phyloP scores from a whole-genome alignment of 1,140 invertebrate species.

The Lasioglossum baleicum region DNA sequence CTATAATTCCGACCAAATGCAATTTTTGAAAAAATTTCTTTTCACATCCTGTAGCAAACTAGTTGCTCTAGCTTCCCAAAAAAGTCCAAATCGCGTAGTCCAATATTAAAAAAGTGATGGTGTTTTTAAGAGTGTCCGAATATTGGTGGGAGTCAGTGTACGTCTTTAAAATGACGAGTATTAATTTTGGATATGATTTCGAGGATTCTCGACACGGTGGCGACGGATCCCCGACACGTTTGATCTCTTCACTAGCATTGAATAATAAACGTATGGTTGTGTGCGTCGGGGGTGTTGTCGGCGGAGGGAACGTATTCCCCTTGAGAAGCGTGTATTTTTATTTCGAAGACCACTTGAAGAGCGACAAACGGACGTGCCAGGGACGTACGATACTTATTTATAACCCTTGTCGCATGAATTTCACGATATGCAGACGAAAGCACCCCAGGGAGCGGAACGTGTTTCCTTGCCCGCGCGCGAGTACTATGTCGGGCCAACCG shows the following conservation, averaged over 20 bases:
- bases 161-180: background rate
- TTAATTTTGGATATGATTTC: no score
- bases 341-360: conserved; percentile 47
- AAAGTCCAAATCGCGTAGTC: no score
- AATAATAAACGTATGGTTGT: conserved; percentile 26
- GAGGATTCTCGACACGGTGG: no score
- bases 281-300: background rate
- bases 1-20: no score
- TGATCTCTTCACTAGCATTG: conserved; percentile 11
- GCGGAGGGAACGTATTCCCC: conserved; percentile 34
- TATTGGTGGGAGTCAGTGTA: no score
- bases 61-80: no score
- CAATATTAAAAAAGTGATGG: no score
- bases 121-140: no score
- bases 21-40: no score
- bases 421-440: conserved; percentile 49
- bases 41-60: no score
- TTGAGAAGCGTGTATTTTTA: conserved; percentile 57
- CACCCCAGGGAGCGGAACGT: conserved; percentile 36
- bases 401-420: conserved; percentile 59
- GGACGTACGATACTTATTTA: conserved; percentile 60
- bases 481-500: background rate
- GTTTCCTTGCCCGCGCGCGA: conserved; percentile 26
- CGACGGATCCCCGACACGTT: background rate
- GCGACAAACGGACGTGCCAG: conserved; percentile 46